Conservation (phyloP, 2,888 invertebrate species). For the Hoplodrina ambigua region DNA sequence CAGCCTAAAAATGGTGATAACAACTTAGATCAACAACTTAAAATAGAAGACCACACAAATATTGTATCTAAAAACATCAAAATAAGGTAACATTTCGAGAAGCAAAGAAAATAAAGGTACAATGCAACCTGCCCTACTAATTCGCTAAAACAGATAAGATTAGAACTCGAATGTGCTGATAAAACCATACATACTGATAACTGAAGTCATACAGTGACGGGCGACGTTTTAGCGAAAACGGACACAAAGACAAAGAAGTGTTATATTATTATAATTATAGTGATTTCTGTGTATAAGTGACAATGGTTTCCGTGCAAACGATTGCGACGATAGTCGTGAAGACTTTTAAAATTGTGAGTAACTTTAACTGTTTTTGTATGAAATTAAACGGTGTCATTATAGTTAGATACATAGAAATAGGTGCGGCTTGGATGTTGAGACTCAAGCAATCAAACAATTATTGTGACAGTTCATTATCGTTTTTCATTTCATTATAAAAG, state of each 20-base stretch:
- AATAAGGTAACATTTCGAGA: slow-evolving; percentile 39
- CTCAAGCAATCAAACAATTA: background rate
- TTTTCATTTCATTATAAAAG: too few relatives aligned
- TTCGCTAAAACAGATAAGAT: slow-evolving; percentile 87
- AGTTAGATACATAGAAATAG: background rate
- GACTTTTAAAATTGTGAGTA: slow-evolving; percentile 95
- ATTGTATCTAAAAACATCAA: slow-evolving; percentile 6
- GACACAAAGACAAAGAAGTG: slow-evolving; percentile 79
- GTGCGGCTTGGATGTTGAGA: slow-evolving; percentile 38
- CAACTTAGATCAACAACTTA: slow-evolving; percentile 41
- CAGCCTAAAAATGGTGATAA: slow-evolving; percentile 63
- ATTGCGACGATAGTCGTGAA: slow-evolving; percentile 95
- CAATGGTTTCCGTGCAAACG: slow-evolving; percentile 95
- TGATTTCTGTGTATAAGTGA: slow-evolving; percentile 74
- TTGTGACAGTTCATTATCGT: background rate
- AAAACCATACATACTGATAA: slow-evolving; percentile 80
- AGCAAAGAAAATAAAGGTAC: slow-evolving; percentile 54
- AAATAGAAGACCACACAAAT: slow-evolving; percentile 34
- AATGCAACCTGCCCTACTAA: slow-evolving; percentile 85
- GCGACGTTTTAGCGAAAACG: slow-evolving; percentile 76
- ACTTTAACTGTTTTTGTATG: slow-evolving; percentile 8
- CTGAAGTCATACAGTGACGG: slow-evolving; percentile 81
- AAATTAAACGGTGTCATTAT: background rate
- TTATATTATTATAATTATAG: slow-evolving; percentile 59
- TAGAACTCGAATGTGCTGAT: slow-evolving; percentile 78